Evolutionary conservation across 2,888 invertebrate species (phyloP).

Genomic region (Nymphalis urticae): DNA sequence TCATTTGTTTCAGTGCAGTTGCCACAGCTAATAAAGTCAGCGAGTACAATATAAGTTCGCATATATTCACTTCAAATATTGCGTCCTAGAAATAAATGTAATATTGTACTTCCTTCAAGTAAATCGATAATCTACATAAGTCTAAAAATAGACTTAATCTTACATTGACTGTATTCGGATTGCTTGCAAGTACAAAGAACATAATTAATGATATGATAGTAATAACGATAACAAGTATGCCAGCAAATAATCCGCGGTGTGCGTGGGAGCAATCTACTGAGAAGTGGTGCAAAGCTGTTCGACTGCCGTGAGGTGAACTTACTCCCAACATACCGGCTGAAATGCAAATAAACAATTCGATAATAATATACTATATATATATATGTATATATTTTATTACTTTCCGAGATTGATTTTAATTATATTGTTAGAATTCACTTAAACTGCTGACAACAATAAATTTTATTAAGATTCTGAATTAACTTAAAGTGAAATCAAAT

Average conservation of each 20-base stretch:
- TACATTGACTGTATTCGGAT: conserved; percentile 81
- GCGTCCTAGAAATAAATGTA: conserved; percentile 72
- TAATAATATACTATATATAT: too few relatives aligned
- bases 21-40: conserved; percentile 84
- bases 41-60: conserved; percentile 87
- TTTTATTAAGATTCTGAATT: too few relatives aligned
- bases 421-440: too few relatives aligned
- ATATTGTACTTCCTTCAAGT: neutral
- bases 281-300: conserved; percentile 83
- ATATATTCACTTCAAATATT: conserved; percentile 88
- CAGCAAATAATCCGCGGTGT: conserved; percentile 88
- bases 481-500: too few relatives aligned
- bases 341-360: conserved; percentile 41
- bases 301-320: conserved; percentile 69
- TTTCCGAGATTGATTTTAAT: too few relatives aligned
- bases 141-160: conserved; percentile 39
- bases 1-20: conserved; percentile 85
- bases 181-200: conserved; percentile 91
- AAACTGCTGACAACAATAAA: too few relatives aligned
- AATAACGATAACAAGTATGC: conserved; percentile 89
- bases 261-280: conserved; percentile 93
- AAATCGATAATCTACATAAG: neutral
- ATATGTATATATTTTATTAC: too few relatives aligned
- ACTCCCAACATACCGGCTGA: conserved; percentile 81
- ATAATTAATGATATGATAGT: conserved; percentile 93